Evolutionary conservation across 2,113 vertebrate species (phyloP), one percentile per base, ranked within the genome.

Genomic region (Falcunculus frontatus): DNA sequence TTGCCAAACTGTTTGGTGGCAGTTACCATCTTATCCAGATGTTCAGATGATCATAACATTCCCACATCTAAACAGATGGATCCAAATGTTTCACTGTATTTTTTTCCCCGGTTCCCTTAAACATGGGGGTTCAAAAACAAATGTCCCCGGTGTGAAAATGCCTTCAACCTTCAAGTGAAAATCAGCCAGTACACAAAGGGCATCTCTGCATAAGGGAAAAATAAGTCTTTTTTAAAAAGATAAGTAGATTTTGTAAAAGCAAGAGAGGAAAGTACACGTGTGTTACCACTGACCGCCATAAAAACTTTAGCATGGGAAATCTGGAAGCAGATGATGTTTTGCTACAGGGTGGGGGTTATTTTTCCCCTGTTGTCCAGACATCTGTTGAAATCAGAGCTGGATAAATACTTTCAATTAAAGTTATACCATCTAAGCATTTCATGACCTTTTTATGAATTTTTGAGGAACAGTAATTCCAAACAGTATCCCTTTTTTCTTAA

Each of bases 351-450:
- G 62, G 41, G 62, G 6, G 3, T 11, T 22, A 75, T 80, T 84
- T 91, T 91, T 9, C 42, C 68, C 72, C 55, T 4, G 8, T 93
- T 95, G 30, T 84, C 91, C 70, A 83, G 90, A 95, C 95, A 95
- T 93, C 95, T 96, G 93, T 94, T 97, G 93, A 95, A 95, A 94
- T 89, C 59, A 95, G 85, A 96, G 64, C 85, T 84, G 83, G 88
- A 94, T 69, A 95, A 97, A 90, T 93, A 85, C 30, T 90, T 90
- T 39, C 14, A 3, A 88, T 89, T 90, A 83, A 96, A 90, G 41
- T 73, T 93, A 47, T 68, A 69, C 60, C 60, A 73, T 64, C 76
- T 44, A 67, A 88, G 82, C 68, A 87, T 92, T 94, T 93, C 76
- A 86, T 6, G 4, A 67, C 35, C 63, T 86, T 64, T 94, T 70